A percentile compares a stretch with the other conserved stretches of the same genome.
Conservation (phyloP, 1,140 invertebrate species). For the Nomia melanderi region DNA sequence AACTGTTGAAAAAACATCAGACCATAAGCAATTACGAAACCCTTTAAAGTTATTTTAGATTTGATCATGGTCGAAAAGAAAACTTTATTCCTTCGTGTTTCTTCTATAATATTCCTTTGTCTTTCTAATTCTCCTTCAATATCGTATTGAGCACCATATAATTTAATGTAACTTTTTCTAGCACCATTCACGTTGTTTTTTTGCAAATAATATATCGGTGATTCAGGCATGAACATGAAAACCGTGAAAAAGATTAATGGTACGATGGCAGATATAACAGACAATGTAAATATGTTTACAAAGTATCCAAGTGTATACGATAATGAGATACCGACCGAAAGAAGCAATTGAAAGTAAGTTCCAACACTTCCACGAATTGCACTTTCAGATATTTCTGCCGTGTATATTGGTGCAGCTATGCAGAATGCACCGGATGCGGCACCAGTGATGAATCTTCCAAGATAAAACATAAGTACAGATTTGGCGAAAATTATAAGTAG, state of each 20-base stretch:
- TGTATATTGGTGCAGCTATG: constrained; percentile 89
- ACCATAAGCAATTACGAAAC: constrained; percentile 87
- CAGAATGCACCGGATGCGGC: constrained; percentile 88
- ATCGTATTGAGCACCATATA: constrained; percentile 86
- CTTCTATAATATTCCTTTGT: constrained; percentile 82
- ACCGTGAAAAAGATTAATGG: constrained; percentile 85
- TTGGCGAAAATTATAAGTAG: constrained; percentile 85
- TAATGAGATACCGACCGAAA: constrained; percentile 87
- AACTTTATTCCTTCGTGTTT: constrained; percentile 78
- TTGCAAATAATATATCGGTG: constrained; percentile 82
- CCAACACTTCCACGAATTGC: constrained; percentile 90
- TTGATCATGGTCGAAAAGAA: constrained; percentile 83
- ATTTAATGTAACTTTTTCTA: constrained; percentile 83
- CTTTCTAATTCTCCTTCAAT: constrained; percentile 84
- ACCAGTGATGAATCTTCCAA: constrained; percentile 89
- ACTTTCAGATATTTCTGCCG: constrained; percentile 90
- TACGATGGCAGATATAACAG: constrained; percentile 85
- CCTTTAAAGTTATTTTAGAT: constrained; percentile 84
- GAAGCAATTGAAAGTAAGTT: constrained; percentile 89
- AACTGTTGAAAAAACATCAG: constrained; percentile 94
- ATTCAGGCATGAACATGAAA: constrained; percentile 91
- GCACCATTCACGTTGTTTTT: constrained; percentile 85
- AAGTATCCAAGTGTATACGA: constrained; percentile 84
- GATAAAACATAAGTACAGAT: constrained; percentile 85
- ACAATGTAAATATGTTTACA: constrained; percentile 83